These are phyloP conservation scores for Danio jaintianensis DNA, from an alignment of 2,797 vertebrate genomes.

Conservation along the genomic window DNA sequence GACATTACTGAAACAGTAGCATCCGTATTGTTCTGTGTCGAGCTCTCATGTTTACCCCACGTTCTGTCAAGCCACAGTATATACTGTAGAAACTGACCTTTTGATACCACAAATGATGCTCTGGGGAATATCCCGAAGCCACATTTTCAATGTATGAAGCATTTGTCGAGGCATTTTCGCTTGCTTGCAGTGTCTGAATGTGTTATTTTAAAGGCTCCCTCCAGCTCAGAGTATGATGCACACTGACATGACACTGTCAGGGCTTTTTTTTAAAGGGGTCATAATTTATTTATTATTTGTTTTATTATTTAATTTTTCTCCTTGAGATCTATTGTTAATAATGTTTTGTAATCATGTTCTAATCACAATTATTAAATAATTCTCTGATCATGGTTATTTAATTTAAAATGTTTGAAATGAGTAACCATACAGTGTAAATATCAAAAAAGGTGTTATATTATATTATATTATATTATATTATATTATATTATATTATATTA, in stretches of 20 bases:
- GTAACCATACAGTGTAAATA: no score
- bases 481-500: no score
- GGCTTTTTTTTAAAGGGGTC: neutral
- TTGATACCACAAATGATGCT: constrained; percentile 26
- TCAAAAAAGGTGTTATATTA: no score
- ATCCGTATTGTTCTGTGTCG: neutral
- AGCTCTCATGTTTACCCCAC: constrained; percentile 6
- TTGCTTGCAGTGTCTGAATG: constrained; percentile 20
- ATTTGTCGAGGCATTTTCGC: constrained; percentile 9
- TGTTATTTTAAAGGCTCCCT: neutral
- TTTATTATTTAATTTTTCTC: no score
- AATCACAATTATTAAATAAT: no score
- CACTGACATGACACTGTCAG: constrained; percentile 21
- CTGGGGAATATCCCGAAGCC: neutral
- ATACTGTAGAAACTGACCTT: constrained; percentile 4
- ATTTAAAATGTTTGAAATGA: no score
- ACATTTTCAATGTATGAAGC: constrained; percentile 17
- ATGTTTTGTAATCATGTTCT: no score
- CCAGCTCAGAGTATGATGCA: constrained; percentile 27
- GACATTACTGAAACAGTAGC: constrained; percentile 33
- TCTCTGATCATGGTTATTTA: no score
- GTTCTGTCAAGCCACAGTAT: constrained; percentile 5
- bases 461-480: no score
- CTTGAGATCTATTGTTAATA: no score
- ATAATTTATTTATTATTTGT: neutral